Percentiles rank a stretch among this genome's conserved stretches.
These are phyloP conservation scores for Adrianichthys oophorus DNA, from an alignment of 2,797 vertebrate species.

Conservation along the genomic window DNA sequence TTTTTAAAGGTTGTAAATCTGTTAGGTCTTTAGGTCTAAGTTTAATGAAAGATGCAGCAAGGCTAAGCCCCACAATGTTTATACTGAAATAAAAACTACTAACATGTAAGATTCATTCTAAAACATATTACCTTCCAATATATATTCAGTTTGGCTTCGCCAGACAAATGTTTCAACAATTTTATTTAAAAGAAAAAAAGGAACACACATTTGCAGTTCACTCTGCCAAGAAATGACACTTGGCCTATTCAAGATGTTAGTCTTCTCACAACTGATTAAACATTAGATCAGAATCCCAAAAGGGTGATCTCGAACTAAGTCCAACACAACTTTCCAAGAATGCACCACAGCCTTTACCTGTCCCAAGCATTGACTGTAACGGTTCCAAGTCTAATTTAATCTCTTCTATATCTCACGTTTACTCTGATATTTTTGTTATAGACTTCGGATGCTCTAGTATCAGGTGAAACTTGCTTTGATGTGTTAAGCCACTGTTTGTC, in stretches of 20 bases:
- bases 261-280: constrained; percentile 7
- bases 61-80: no score
- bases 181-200: not conserved
- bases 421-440: not conserved
- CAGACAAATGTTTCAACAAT: no score
- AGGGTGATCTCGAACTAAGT: constrained; percentile 53
- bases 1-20: no score
- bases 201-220: not conserved
- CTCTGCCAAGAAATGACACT: not conserved
- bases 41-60: no score
- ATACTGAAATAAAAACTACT: no score
- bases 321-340: constrained; percentile 41
- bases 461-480: no score
- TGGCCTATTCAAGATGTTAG: not conserved
- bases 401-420: constrained; percentile 21
- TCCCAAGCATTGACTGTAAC: constrained; percentile 20
- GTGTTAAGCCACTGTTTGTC: no score
- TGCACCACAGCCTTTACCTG: constrained; percentile 66
- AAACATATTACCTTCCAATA: no score
- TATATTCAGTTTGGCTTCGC: no score
- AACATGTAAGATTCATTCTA: no score
- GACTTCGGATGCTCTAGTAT: no score
- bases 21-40: no score
- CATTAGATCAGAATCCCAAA: constrained; percentile 29
- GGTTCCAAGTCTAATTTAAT: constrained; percentile 47